Conservation (phyloP, 53 echinoderm and acorn worm genomes). For the Astropecten irregularis region DNA sequence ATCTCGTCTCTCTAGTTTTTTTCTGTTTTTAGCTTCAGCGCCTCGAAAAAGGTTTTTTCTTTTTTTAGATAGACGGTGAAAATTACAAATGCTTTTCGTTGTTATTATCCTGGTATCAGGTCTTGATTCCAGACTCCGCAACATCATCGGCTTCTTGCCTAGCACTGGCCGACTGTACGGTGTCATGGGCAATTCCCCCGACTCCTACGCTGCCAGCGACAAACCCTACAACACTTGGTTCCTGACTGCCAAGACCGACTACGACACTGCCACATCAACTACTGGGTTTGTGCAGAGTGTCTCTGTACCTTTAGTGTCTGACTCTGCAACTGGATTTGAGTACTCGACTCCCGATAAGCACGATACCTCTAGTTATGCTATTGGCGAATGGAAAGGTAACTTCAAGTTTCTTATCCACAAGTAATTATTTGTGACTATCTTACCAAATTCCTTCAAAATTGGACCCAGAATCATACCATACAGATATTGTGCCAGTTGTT, state of each 20-base stretch:
- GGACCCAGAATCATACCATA: too few relatives aligned
- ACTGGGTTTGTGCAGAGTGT: background rate
- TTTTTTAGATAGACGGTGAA: background rate
- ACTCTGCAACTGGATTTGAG: background rate
- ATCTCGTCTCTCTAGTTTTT: too few relatives aligned
- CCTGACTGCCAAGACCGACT: constrained; percentile 20
- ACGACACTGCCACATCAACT: constrained; percentile 2
- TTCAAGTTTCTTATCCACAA: too few relatives aligned
- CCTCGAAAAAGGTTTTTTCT: background rate
- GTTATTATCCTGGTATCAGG: constrained; percentile 13
- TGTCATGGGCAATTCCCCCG: constrained; percentile 45
- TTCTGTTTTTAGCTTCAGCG: background rate
- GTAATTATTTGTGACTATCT: too few relatives aligned
- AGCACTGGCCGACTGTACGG: constrained; percentile 55
- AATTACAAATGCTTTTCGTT: background rate
- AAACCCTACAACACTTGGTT: constrained; percentile 56
- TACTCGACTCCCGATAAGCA: background rate
- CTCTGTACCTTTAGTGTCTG: constrained; percentile 17
- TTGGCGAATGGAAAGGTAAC: constrained; percentile 18
- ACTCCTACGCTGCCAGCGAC: constrained; percentile 46
- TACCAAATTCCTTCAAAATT: too few relatives aligned
- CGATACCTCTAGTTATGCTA: background rate
- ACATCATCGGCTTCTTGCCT: constrained; percentile 60
- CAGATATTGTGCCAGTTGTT: too few relatives aligned
- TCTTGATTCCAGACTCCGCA: constrained; percentile 53